These are phyloP conservation scores for Philotrypesis tridentata DNA, from an alignment of 1,140 invertebrate species.

Conservation along the genomic window DNA sequence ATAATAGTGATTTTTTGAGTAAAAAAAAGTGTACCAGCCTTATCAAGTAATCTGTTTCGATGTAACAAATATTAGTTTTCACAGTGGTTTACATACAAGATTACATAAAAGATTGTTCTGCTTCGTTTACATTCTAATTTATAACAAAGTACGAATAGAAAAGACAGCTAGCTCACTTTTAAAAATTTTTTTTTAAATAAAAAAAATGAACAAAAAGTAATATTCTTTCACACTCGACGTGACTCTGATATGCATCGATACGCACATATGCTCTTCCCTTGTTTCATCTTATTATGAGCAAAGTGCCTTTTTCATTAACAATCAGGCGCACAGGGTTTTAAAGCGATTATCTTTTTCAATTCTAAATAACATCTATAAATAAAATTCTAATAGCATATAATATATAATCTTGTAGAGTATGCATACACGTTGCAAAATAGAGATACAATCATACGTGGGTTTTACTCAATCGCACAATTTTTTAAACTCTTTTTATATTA, in stretches of 20 bases:
- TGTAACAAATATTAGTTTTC: conserved; percentile 3
- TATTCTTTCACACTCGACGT: conserved; percentile 39
- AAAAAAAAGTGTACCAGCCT: conserved; percentile 25
- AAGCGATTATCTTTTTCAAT: conserved; percentile 53
- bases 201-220: conserved; percentile 20
- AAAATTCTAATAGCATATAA: conserved; percentile 52
- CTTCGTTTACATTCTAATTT: neutral
- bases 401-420: conserved; percentile 51
- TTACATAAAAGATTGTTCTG: conserved; percentile 16
- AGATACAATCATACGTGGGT: conserved; percentile 33
- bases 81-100: neutral
- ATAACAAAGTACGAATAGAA: neutral
- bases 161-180: conserved; percentile 17
- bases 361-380: conserved; percentile 42
- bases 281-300: conserved; percentile 15
- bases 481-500: conserved; percentile 27
- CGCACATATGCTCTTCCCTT: conserved; percentile 37
- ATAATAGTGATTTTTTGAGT: conserved; percentile 7
- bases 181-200: neutral
- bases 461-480: conserved; percentile 39
- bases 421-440: conserved; percentile 25
- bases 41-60: conserved; percentile 4
- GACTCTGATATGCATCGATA: conserved; percentile 48
- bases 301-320: conserved; percentile 31
- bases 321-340: conserved; percentile 28